phyloP scores from a whole-genome alignment of 2,888 invertebrate species.

The Lasioglossum oenotherae region DNA sequence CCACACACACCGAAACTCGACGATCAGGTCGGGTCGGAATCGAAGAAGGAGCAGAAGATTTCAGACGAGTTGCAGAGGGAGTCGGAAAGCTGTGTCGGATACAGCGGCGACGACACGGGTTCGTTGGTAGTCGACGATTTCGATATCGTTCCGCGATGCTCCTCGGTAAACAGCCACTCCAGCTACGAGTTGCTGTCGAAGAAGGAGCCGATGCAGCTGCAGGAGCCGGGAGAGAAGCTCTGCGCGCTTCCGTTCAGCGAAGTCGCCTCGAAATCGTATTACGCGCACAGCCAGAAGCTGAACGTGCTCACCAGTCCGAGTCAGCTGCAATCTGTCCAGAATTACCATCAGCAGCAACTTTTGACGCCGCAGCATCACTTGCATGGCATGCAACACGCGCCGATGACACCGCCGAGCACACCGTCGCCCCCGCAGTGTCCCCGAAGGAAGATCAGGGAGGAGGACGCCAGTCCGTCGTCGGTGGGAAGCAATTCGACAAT shows the following conservation, averaged over 20 bases:
- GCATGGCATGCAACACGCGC: conserved; percentile 83
- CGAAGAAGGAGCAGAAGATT: conserved; percentile 73
- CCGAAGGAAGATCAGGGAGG: conserved; percentile 82
- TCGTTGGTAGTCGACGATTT: conserved; percentile 64
- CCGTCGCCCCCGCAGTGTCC: conserved; percentile 89
- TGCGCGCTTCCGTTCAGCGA: conserved; percentile 38
- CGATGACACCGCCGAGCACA: conserved; percentile 91
- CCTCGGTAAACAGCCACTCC: conserved; percentile 80
- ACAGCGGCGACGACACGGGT: conserved; percentile 56
- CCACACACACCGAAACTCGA: conserved; percentile 61
- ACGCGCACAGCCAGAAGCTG: conserved; percentile 68
- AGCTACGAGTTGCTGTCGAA: conserved; percentile 61
- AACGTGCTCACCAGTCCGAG: conserved; percentile 58
- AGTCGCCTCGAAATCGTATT: conserved; percentile 61
- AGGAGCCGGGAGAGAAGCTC: conserved; percentile 46
- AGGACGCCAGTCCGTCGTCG: conserved; percentile 61
- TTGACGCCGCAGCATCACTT: conserved; percentile 78
- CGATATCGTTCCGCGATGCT: conserved; percentile 60
- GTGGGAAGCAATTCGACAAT: conserved; percentile 54
- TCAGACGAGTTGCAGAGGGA: conserved; percentile 63
- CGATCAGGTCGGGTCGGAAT: conserved; percentile 76
- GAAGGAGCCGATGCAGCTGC: conserved; percentile 44
- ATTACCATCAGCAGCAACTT: conserved; percentile 77
- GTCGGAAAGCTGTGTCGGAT: conserved; percentile 23
- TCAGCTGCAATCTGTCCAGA: conserved; percentile 63